Conservation (phyloP, 2,888 invertebrate species). For the Hanleya hanleyi region DNA sequence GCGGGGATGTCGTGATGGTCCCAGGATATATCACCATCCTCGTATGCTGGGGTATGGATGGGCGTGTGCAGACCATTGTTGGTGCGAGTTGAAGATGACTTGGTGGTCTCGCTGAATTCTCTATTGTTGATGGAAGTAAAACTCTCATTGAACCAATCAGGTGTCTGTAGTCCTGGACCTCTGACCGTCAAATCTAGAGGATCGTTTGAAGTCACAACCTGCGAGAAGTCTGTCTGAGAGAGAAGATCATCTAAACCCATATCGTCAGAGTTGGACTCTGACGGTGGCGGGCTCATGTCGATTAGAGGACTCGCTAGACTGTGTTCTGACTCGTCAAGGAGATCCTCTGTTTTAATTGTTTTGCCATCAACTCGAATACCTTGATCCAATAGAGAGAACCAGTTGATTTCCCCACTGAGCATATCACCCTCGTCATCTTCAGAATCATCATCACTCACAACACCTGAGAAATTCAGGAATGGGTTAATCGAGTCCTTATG, state of each 20-base stretch:
- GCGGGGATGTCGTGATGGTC: slow-evolving; percentile 58
- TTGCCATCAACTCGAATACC: slow-evolving; percentile 70
- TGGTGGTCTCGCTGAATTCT: slow-evolving; percentile 10
- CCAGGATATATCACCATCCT: slow-evolving; percentile 59
- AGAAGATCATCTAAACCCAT: slow-evolving; percentile 67
- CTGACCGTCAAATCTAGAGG: slow-evolving; percentile 69
- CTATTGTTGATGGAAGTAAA: not conserved
- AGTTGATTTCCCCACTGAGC: slow-evolving; percentile 66
- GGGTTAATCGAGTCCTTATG: not conserved
- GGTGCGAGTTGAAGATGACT: slow-evolving; percentile 33
- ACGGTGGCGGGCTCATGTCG: slow-evolving; percentile 67
- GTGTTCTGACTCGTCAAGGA: slow-evolving; percentile 56
- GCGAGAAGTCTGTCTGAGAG: slow-evolving; percentile 47
- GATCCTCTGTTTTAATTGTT: slow-evolving; percentile 67
- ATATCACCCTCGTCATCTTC: slow-evolving; percentile 53
- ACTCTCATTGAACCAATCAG: slow-evolving; percentile 70
- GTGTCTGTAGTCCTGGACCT: slow-evolving; percentile 69
- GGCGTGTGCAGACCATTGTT: slow-evolving; percentile 62
- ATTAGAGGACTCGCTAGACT: slow-evolving; percentile 55
- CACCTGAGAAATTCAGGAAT: not conserved
- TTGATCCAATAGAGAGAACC: slow-evolving; percentile 69
- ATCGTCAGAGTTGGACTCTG: slow-evolving; percentile 63
- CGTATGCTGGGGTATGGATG: slow-evolving; percentile 55
- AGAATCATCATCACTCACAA: slow-evolving; percentile 20
- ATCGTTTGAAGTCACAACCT: slow-evolving; percentile 48